phyloP scores from a whole-genome alignment of 2,113 vertebrate species.

The Gnathonemus echidnorhynchus region DNA sequence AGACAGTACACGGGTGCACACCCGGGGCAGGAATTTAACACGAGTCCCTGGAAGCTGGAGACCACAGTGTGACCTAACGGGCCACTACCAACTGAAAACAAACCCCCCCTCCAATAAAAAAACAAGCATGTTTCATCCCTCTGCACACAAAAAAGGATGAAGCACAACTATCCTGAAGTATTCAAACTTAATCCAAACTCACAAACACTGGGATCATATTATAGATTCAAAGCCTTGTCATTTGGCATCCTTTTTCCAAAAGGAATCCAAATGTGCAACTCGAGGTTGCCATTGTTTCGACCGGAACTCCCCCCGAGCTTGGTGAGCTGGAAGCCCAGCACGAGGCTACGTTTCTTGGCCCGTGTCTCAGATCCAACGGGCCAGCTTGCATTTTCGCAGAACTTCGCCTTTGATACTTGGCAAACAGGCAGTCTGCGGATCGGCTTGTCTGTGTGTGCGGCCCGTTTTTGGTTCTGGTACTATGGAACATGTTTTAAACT shows the following conservation, averaged over 20 bases:
- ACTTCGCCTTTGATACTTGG: background rate
- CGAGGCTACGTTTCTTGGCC: background rate
- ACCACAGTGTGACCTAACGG: background rate
- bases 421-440: background rate
- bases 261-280: background rate
- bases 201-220: background rate
- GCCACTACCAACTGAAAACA: background rate
- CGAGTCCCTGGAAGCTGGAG: background rate
- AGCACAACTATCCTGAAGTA: background rate
- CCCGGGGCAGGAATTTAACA: background rate
- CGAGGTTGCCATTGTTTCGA: background rate
- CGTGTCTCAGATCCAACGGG: background rate
- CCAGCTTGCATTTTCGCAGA: background rate
- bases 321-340: background rate
- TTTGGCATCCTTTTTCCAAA: background rate
- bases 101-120: background rate
- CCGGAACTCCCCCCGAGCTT: background rate
- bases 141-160: background rate
- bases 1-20: background rate
- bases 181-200: background rate
- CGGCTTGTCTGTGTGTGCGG: background rate
- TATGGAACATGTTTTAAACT: background rate
- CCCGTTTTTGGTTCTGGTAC: background rate
- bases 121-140: background rate
- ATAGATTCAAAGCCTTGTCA: background rate